phyloP scores from a whole-genome alignment of 2,113 vertebrate species.

The Terrapene triunguis region DNA sequence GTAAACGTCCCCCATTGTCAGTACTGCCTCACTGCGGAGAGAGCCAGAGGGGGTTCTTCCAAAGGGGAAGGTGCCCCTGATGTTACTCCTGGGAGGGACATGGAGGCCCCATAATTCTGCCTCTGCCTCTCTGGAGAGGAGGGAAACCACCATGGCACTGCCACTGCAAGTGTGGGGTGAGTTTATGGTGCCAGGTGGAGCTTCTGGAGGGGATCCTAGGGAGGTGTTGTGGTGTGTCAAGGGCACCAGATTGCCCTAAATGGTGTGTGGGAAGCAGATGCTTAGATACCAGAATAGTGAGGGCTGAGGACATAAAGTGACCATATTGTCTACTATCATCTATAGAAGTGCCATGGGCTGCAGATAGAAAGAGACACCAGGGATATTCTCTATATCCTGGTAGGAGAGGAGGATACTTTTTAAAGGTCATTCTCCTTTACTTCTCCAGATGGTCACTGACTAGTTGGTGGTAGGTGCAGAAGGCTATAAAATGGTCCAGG shows the following conservation, averaged over 20 bases:
- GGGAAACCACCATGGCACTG: background rate
- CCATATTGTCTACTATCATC: background rate
- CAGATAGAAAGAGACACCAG: background rate
- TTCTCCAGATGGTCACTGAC: background rate
- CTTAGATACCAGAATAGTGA: background rate
- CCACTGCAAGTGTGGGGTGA: background rate
- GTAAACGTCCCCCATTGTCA: background rate
- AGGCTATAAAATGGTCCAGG: background rate
- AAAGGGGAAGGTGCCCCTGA: background rate
- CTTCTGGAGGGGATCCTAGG: background rate
- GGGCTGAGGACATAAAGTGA: background rate
- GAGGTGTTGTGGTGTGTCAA: background rate
- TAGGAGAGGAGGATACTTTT: background rate
- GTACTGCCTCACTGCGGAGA: background rate
- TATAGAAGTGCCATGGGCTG: background rate
- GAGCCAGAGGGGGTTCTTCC: background rate
- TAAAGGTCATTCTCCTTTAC: background rate
- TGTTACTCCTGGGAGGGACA: background rate
- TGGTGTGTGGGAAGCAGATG: background rate
- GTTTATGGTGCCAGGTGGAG: fast-evolving
- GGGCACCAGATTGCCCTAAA: background rate
- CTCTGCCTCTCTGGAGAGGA: background rate
- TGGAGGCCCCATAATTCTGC: background rate
- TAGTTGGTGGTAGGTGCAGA: background rate
- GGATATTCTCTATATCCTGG: fast-evolving